These are phyloP conservation scores for Spodoptera exigua DNA, from an alignment of 2,888 invertebrate genomes.

Conservation along the genomic window DNA sequence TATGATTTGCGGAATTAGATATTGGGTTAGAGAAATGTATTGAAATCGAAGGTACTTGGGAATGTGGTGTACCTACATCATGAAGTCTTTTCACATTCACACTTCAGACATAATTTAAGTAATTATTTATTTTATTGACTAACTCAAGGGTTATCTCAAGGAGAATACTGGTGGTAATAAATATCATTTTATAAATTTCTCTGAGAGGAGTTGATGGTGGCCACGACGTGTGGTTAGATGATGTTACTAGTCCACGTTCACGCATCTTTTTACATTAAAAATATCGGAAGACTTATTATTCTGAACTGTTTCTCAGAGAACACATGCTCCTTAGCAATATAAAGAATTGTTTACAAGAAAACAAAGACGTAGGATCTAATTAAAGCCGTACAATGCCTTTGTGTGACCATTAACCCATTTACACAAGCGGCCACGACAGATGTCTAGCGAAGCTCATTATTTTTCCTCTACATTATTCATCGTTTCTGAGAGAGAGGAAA, in stretches of 20 bases:
- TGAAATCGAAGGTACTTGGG: not conserved
- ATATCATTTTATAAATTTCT: too few species aligned
- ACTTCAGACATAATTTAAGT: too few species aligned
- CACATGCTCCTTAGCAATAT: not conserved
- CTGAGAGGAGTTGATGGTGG: too few species aligned
- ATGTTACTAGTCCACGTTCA: too few species aligned
- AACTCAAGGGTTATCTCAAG: too few species aligned
- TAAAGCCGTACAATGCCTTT: conserved; percentile 31
- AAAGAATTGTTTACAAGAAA: not conserved
- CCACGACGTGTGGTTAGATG: too few species aligned
- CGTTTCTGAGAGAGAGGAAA: conserved; percentile 61
- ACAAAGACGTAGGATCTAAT: conserved; percentile 6
- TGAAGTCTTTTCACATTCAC: too few species aligned
- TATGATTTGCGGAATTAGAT: conserved; percentile 36
- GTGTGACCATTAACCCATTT: conserved; percentile 46
- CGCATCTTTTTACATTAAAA: too few species aligned
- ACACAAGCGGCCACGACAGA: conserved; percentile 56
- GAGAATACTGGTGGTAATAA: too few species aligned
- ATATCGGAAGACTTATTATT: not conserved
- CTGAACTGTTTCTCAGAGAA: not conserved
- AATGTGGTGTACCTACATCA: not conserved
- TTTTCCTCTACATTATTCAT: conserved; percentile 73
- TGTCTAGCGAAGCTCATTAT: conserved; percentile 67
- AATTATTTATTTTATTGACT: too few species aligned
- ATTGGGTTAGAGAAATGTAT: conserved; percentile 2